A percentile compares a stretch with the other conserved stretches of the same genome.
Conservation (phyloP, 2,888 invertebrate genomes). For the Pardosa pseudoannulata region DNA sequence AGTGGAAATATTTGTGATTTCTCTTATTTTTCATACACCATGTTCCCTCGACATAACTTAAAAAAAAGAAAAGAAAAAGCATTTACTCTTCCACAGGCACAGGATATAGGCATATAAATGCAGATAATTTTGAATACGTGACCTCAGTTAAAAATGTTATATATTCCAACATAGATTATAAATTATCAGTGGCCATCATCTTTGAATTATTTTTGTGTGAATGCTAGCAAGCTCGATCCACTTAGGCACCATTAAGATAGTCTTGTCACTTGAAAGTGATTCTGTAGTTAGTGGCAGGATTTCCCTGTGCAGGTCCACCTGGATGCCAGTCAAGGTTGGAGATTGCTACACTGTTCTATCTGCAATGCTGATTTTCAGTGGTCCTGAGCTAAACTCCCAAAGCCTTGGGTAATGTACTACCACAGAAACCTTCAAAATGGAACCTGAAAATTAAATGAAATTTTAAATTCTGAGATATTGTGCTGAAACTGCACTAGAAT, state of each 20-base stretch:
- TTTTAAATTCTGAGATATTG: too few species aligned
- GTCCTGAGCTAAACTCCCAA: slow-evolving; percentile 76
- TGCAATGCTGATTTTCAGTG: slow-evolving; percentile 28
- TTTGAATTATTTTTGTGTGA: slow-evolving; percentile 42
- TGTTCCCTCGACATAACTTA: slow-evolving; percentile 26
- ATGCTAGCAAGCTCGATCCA: slow-evolving; percentile 69
- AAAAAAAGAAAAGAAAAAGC: slow-evolving; percentile 52
- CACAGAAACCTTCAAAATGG: slow-evolving; percentile 82
- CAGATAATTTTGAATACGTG: slow-evolving; percentile 46
- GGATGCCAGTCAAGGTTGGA: slow-evolving; percentile 62
- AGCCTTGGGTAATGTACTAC: slow-evolving; percentile 80
- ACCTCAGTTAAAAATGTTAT: slow-evolving; percentile 39
- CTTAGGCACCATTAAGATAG: slow-evolving; percentile 69
- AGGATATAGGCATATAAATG: slow-evolving; percentile 47
- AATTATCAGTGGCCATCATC: slow-evolving; percentile 37
- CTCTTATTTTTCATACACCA: slow-evolving; percentile 6
- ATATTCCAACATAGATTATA: slow-evolving; percentile 46
- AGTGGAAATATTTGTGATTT: slow-evolving; percentile 46
- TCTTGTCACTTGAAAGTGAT: slow-evolving; percentile 28
- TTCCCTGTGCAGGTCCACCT: slow-evolving; percentile 37
- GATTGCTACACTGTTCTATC: slow-evolving; percentile 60
- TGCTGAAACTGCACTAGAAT: too few species aligned
- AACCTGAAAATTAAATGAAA: slow-evolving; percentile 79
- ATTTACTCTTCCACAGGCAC: slow-evolving; percentile 50
- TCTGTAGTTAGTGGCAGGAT: slow-evolving; percentile 47